A percentile compares a stretch with the other conserved stretches of the same genome.
Conservation (phyloP, 2,888 invertebrate genomes). For the Odontothrips loti region DNA sequence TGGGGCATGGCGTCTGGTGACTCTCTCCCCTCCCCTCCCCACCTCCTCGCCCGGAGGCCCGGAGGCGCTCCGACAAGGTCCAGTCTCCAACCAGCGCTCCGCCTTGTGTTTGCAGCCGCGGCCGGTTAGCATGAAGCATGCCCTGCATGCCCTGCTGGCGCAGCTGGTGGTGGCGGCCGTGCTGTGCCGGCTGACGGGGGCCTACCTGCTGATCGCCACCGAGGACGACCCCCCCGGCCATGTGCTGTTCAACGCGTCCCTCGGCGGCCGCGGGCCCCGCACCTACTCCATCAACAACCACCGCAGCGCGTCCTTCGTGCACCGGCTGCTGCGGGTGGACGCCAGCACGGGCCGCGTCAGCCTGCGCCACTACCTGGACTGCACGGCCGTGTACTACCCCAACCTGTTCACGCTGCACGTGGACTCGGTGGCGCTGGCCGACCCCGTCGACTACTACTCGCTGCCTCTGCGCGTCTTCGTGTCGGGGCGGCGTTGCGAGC, state of each 20-base stretch:
- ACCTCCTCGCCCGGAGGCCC: neutral
- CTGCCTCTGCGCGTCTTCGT: constrained; percentile 44
- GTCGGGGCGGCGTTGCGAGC: constrained; percentile 35
- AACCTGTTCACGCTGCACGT: constrained; percentile 81
- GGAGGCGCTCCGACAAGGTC: too few species aligned
- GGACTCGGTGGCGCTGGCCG: constrained; percentile 70
- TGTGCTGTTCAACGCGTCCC: constrained; percentile 37
- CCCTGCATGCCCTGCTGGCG: neutral
- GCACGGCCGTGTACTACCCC: constrained; percentile 77
- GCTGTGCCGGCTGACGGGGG: constrained; percentile 35
- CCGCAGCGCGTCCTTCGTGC: constrained; percentile 77
- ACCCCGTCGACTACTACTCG: constrained; percentile 44
- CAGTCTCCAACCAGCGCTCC: neutral
- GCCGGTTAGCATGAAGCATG: neutral
- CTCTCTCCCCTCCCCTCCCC: neutral
- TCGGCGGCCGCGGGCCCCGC: constrained; percentile 45
- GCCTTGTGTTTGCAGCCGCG: neutral
- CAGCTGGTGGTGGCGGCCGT: neutral
- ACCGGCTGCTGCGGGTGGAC: constrained; percentile 70
- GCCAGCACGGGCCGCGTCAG: constrained; percentile 68
- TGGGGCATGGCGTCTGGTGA: too few species aligned
- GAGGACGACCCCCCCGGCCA: constrained; percentile 37
- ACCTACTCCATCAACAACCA: constrained; percentile 74
- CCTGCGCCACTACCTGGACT: constrained; percentile 66
- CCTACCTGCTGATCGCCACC: constrained; percentile 31